Conservation (phyloP, 2,113 vertebrate species). For the Dicerorhinus sumatrensis region DNA sequence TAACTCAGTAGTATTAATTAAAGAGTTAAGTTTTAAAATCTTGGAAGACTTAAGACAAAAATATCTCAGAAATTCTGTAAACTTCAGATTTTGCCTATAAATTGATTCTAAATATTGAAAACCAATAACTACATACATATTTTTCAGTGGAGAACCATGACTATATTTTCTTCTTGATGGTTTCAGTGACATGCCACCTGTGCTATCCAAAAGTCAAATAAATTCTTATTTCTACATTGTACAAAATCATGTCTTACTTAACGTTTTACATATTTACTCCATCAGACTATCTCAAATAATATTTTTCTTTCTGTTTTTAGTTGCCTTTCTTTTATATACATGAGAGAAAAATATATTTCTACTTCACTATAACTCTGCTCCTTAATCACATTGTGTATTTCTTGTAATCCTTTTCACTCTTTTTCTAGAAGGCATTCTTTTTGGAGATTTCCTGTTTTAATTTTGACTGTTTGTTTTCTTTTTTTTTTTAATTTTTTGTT, state of each 20-base stretch:
- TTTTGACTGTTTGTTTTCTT: not conserved
- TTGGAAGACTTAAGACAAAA: not conserved
- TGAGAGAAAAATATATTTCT: not conserved
- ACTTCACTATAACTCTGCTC: not conserved
- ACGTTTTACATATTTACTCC: not conserved
- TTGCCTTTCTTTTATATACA: slow-evolving; percentile 18
- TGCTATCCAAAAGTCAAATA: not conserved
- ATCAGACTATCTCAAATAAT: not conserved
- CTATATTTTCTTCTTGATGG: not conserved
- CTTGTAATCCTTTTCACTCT: not conserved
- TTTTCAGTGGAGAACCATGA: not conserved
- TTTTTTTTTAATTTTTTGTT: too few species aligned
- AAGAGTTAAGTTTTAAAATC: not conserved
- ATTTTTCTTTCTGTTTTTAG: slow-evolving; percentile 23
- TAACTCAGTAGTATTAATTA: not conserved
- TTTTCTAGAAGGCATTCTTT: not conserved
- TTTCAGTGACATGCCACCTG: not conserved
- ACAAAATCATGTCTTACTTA: not conserved
- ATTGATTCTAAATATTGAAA: slow-evolving; percentile 53
- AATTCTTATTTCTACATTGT: not conserved
- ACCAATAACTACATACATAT: not conserved
- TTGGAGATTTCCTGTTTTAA: slow-evolving; percentile 47
- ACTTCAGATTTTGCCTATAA: not conserved
- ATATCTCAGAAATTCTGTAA: slow-evolving; percentile 22
- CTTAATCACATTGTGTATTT: not conserved